These are phyloP conservation scores for Acanthopagrus latus DNA, from an alignment of 2,797 vertebrate species.

Conservation along the genomic window DNA sequence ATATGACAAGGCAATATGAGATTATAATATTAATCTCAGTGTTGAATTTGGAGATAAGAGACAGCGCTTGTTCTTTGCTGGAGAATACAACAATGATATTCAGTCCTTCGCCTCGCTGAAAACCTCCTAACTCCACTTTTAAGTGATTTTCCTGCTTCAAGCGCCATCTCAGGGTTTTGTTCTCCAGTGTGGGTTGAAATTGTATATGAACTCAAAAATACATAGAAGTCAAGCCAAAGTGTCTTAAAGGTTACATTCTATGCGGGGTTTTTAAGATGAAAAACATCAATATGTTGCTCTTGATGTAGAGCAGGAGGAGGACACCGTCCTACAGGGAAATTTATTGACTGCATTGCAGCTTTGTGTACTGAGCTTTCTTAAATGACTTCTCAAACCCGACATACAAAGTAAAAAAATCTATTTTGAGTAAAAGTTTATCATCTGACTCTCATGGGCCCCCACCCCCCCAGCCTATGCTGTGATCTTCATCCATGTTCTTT, in stretches of 20 bases:
- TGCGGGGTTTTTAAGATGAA: constrained; percentile 7
- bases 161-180: background rate
- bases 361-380: background rate
- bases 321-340: background rate
- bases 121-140: background rate
- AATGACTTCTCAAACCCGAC: background rate
- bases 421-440: background rate
- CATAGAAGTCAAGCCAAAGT: background rate
- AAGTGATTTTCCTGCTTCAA: background rate
- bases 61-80: constrained; percentile 25
- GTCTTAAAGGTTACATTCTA: constrained; percentile 20
- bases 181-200: background rate
- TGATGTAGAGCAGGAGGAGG: background rate
- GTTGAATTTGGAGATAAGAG: constrained; percentile 45
- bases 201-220: background rate
- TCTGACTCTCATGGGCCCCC: constrained; percentile 7
- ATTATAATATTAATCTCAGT: constrained; percentile 59
- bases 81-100: constrained; percentile 12
- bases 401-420: background rate
- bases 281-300: constrained; percentile 10
- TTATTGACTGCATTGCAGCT: constrained; percentile 4
- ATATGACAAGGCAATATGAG: constrained; percentile 48
- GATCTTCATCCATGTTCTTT: constrained; percentile 10
- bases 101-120: background rate
- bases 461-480: background rate